A percentile compares a stretch with the other conserved stretches of the same genome.
Evolutionary conservation across 2,888 invertebrate genomes (phyloP).

Genomic region (Nysson spinosus): DNA sequence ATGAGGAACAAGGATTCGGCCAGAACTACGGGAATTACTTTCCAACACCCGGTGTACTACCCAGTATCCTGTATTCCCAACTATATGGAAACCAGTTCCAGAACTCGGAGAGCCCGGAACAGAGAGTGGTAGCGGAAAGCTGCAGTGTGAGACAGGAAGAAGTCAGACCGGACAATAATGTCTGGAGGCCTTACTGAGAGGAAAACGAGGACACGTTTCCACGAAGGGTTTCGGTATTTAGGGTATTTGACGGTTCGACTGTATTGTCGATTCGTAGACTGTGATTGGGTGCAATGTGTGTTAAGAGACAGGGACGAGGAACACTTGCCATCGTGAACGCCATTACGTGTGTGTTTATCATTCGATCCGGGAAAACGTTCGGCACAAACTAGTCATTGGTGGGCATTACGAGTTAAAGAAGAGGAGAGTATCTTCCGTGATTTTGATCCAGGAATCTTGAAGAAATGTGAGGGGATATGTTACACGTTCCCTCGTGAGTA

Average conservation of each 20-base stretch:
- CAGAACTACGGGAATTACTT: conserved; percentile 84
- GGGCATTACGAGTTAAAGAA: no score
- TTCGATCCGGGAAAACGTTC: conserved; percentile 19
- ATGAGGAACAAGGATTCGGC: conserved; percentile 84
- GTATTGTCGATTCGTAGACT: conserved; percentile 30
- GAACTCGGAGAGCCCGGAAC: conserved; percentile 73
- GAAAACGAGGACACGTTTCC: not conserved
- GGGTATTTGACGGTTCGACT: conserved; percentile 3
- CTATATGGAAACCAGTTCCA: conserved; percentile 82
- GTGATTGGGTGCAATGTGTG: conserved; percentile 34
- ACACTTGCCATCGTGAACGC: no score
- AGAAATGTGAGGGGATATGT: no score
- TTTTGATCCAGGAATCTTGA: no score
- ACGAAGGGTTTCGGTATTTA: conserved; percentile 6
- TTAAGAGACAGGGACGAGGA: no score
- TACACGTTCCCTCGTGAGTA: no score
- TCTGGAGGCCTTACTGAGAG: conserved; percentile 75
- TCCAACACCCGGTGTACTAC: conserved; percentile 84
- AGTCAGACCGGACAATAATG: conserved; percentile 75
- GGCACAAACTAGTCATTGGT: no score
- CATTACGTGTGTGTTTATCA: no score
- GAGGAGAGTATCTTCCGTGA: no score
- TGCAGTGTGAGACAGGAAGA: conserved; percentile 74
- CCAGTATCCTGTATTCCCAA: conserved; percentile 90
- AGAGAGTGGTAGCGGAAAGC: conserved; percentile 72